Conservation (phyloP, 2,797 vertebrate genomes). For the Trachurus trachurus region DNA sequence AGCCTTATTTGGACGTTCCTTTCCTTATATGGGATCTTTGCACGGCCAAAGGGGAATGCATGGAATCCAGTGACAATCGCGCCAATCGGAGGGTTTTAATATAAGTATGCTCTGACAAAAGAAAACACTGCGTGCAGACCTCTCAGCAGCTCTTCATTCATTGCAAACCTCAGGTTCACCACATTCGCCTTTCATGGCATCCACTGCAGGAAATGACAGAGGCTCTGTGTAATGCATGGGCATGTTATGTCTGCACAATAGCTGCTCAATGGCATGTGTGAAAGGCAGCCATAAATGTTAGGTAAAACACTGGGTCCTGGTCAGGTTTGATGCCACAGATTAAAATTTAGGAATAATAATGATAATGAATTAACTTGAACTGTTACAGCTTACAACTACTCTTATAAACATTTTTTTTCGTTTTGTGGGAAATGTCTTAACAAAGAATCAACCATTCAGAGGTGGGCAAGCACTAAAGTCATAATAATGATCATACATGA, state of each 20-base stretch:
- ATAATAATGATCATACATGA: not conserved
- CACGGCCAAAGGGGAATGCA: conserved; percentile 68
- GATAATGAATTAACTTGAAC: not conserved
- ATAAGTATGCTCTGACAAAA: conserved; percentile 53
- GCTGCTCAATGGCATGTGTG: conserved; percentile 10
- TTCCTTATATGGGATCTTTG: conserved; percentile 76
- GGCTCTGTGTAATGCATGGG: conserved; percentile 41
- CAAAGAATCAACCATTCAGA: not conserved
- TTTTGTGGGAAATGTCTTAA: not conserved
- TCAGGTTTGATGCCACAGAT: conserved; percentile 4
- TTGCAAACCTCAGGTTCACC: conserved; percentile 46
- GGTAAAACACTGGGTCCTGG: conserved; percentile 12
- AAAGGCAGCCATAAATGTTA: not conserved
- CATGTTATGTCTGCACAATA: conserved; percentile 34
- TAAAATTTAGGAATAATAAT: not conserved
- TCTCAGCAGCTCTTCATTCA: conserved; percentile 53
- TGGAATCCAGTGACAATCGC: conserved; percentile 73
- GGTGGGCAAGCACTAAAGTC: not conserved
- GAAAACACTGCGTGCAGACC: conserved; percentile 52
- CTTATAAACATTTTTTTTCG: not conserved
- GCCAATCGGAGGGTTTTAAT: conserved; percentile 60
- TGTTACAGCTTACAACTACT: too few species aligned
- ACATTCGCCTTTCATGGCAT: conserved; percentile 32
- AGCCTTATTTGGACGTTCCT: conserved; percentile 69
- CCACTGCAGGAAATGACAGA: conserved; percentile 62